A percentile compares a stretch with the other conserved stretches of the same genome.
These are phyloP conservation scores for Drosophila lowei DNA, from an alignment of 1,140 invertebrate genomes.

Conservation along the genomic window DNA sequence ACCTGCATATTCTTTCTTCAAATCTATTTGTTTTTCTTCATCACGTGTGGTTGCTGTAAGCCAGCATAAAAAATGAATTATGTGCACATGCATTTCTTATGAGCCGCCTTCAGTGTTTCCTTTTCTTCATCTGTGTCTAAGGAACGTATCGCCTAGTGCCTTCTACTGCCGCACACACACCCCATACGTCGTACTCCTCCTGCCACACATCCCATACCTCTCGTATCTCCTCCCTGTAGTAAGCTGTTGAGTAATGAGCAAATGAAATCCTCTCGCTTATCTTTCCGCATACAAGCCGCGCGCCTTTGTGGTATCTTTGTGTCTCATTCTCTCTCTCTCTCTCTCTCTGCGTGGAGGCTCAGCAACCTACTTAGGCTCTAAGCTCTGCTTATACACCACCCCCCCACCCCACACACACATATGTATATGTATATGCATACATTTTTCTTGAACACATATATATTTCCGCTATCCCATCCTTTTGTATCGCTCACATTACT, in stretches of 20 bases:
- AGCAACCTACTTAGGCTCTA: constrained; percentile 62
- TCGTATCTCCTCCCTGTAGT: constrained; percentile 22
- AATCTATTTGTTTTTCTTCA: too few relatives aligned
- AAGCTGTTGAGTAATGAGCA: constrained; percentile 79
- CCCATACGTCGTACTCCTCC: too few relatives aligned
- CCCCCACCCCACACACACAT: constrained; percentile 5
- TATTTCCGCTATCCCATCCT: constrained; percentile 7
- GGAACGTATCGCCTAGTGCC: background rate
- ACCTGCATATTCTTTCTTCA: too few relatives aligned
- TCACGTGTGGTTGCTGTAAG: constrained; percentile 61
- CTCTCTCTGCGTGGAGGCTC: constrained; percentile 22
- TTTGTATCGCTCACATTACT: constrained; percentile 25
- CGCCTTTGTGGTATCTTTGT: constrained; percentile 72
- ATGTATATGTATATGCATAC: background rate
- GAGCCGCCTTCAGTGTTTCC: constrained; percentile 34
- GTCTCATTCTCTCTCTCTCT: background rate
- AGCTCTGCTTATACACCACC: constrained; percentile 32
- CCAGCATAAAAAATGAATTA: constrained; percentile 79
- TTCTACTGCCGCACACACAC: background rate
- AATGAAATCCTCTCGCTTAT: constrained; percentile 77
- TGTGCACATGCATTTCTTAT: constrained; percentile 80
- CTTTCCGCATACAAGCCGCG: constrained; percentile 65
- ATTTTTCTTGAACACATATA: constrained; percentile 18
- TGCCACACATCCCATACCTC: background rate
- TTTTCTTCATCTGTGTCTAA: background rate